These are phyloP conservation scores for Ophiodon elongatus DNA, from an alignment of 2,113 vertebrate genomes.

Conservation along the genomic window DNA sequence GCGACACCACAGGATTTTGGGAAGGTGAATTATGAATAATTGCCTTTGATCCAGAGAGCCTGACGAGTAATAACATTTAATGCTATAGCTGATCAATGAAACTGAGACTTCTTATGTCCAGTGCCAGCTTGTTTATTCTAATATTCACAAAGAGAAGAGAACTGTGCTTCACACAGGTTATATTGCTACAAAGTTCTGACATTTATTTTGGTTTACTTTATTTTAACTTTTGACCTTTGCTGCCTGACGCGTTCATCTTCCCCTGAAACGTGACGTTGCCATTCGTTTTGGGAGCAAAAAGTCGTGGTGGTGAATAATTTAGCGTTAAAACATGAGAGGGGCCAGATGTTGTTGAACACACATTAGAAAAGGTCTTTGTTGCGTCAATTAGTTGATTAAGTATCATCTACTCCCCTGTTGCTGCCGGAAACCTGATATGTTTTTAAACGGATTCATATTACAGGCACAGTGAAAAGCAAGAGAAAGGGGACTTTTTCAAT, in stretches of 20 bases:
- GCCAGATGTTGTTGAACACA: slow-evolving; percentile 82
- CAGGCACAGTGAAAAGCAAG: slow-evolving; percentile 78
- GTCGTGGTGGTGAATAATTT: slow-evolving; percentile 74
- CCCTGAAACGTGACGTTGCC: slow-evolving; percentile 22
- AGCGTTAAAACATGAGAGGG: slow-evolving; percentile 79
- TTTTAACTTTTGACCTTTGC: slow-evolving; percentile 52
- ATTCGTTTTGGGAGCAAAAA: slow-evolving; percentile 44
- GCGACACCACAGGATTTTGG: slow-evolving; percentile 61
- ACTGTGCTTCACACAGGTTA: not conserved
- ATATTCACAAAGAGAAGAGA: slow-evolving; percentile 24
- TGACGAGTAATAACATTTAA: slow-evolving; percentile 72
- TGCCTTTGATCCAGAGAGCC: slow-evolving; percentile 72
- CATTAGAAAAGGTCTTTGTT: slow-evolving; percentile 86
- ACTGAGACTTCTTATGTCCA: slow-evolving; percentile 30
- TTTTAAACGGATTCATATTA: slow-evolving; percentile 91
- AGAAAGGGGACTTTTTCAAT: slow-evolving; percentile 90
- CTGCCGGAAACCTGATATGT: slow-evolving; percentile 88
- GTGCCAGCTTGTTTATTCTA: slow-evolving; percentile 28
- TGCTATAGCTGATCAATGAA: slow-evolving; percentile 71
- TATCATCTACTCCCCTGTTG: slow-evolving; percentile 86
- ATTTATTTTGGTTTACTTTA: slow-evolving; percentile 17
- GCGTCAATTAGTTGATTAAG: slow-evolving; percentile 97
- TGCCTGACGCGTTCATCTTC: slow-evolving; percentile 8
- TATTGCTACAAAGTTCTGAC: not conserved
- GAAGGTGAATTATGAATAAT: slow-evolving; percentile 79